Evolutionary conservation across 53 echinoderm and acorn worm genomes (phyloP).

Genomic region (Actinopyga echinites): DNA sequence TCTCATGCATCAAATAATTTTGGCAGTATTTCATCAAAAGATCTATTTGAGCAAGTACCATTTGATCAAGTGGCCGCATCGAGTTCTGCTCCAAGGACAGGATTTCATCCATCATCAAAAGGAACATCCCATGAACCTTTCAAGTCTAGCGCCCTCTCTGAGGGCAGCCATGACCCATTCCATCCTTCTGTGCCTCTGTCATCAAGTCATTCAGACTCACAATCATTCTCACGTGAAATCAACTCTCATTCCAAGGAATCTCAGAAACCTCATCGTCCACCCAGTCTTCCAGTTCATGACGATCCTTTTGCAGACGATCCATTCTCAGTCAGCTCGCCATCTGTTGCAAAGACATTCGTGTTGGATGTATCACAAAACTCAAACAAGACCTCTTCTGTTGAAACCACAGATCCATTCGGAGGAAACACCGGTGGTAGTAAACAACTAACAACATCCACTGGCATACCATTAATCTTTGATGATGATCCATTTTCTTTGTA

Average conservation of each 20-base stretch:
- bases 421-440: neutral
- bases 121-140: neutral
- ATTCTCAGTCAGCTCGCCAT: constrained; percentile 70
- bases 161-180: neutral
- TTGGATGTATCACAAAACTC: constrained; percentile 19
- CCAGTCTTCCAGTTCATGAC: constrained; percentile 70
- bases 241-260: no score
- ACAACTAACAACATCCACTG: constrained; percentile 36
- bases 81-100: neutral
- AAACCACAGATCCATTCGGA: constrained; percentile 34
- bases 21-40: constrained; percentile 1
- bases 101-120: neutral
- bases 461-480: constrained; percentile 27
- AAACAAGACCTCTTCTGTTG: constrained; percentile 17
- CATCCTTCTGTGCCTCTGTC: neutral
- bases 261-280: neutral
- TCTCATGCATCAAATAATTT: constrained; percentile 7
- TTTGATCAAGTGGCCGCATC: constrained; percentile 13
- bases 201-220: no score
- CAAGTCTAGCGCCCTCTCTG: neutral
- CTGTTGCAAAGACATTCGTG: constrained; percentile 77
- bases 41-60: constrained; percentile 23
- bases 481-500: constrained; percentile 18
- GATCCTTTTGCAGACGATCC: constrained; percentile 92
- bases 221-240: no score